Conservation (phyloP, 2,113 vertebrate genomes). For the Eupsittula cactorum region DNA sequence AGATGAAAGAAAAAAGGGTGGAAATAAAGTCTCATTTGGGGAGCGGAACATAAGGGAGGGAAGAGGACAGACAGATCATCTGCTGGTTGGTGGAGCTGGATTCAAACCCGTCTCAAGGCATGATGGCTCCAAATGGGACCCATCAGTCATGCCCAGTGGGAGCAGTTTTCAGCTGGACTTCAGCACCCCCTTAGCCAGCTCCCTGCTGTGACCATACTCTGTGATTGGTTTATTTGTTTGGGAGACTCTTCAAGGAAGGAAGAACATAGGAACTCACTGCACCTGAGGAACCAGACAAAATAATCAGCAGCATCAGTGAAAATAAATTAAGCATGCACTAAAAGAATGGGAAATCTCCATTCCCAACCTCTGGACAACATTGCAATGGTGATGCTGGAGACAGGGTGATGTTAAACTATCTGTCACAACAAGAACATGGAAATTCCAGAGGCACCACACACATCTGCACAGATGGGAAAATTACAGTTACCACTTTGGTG, state of each 20-base stretch:
- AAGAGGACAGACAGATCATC: not conserved
- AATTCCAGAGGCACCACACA: slow-evolving; percentile 1
- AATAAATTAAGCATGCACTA: not conserved
- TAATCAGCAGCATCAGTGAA: not conserved
- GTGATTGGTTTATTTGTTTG: not conserved
- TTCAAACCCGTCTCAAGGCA: not conserved
- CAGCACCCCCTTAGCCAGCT: not conserved
- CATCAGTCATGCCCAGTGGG: not conserved
- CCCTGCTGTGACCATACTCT: not conserved
- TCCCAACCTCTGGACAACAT: not conserved
- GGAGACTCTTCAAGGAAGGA: not conserved
- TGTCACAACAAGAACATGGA: not conserved
- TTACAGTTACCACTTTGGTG: slow-evolving; percentile 36
- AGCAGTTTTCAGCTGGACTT: not conserved
- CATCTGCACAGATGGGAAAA: slow-evolving; percentile 67
- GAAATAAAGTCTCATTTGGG: not conserved
- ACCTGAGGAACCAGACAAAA: not conserved
- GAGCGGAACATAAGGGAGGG: not conserved
- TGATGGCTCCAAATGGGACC: not conserved
- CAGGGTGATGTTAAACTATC: not conserved
- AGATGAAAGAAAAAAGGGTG: not conserved
- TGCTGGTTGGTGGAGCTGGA: not conserved
- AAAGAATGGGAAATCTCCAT: not conserved
- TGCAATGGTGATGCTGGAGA: not conserved
- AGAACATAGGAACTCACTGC: not conserved